Evolutionary conservation across 2,797 vertebrate species (phyloP).

Genomic region (Spinus olivaceus): DNA sequence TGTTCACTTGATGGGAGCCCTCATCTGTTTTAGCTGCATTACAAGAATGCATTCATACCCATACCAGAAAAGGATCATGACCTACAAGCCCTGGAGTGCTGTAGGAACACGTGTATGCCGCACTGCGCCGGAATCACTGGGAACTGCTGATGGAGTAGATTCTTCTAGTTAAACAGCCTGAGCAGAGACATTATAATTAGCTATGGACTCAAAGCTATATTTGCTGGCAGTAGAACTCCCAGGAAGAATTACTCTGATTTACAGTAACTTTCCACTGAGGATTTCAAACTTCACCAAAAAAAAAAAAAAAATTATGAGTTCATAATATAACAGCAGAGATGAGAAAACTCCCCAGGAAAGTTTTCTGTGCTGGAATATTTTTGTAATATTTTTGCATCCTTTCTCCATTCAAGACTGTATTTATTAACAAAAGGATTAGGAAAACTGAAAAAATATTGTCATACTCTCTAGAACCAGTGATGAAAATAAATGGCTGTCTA

Average conservation of each 20-base stretch:
- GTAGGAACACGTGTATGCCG: neutral
- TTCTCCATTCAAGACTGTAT: neutral
- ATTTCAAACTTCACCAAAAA: constrained; percentile 22
- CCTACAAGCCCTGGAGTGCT: constrained; percentile 40
- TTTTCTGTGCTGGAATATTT: constrained; percentile 11
- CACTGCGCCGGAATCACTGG: neutral
- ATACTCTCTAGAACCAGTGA: neutral
- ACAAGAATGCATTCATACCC: neutral
- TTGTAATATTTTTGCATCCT: neutral
- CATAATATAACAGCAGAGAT: neutral
- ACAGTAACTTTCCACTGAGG: constrained; percentile 54
- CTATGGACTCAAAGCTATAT: constrained; percentile 57
- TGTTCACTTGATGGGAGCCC: neutral
- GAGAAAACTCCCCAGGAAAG: constrained; percentile 30
- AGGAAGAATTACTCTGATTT: constrained; percentile 60
- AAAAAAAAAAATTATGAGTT: neutral
- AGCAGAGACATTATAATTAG: constrained; percentile 57
- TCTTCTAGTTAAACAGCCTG: constrained; percentile 51
- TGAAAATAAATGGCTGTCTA: neutral
- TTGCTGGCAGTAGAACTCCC: constrained; percentile 54
- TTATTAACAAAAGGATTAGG: neutral
- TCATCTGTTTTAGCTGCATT: neutral
- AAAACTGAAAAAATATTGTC: neutral
- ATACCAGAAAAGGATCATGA: constrained; percentile 9
- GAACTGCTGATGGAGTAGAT: constrained; percentile 25